These are phyloP conservation scores for Lates calcarifer DNA, from an alignment of 2,113 vertebrate genomes.

Conservation along the genomic window DNA sequence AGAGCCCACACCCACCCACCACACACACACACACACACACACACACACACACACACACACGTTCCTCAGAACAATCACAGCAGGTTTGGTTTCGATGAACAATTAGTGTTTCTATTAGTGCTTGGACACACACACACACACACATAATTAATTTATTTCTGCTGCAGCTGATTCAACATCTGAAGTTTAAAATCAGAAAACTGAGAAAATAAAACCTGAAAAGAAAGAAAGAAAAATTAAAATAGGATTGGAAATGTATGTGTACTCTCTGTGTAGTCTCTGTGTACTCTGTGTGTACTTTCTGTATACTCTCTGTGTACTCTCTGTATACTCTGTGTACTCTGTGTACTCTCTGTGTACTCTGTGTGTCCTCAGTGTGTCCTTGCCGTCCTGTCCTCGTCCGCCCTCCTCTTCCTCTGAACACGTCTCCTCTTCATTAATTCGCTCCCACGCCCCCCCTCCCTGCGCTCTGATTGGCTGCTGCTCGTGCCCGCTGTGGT, in stretches of 20 bases:
- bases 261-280: too few species aligned
- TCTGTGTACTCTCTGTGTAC: too few species aligned
- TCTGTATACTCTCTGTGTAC: too few species aligned
- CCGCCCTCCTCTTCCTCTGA: background rate
- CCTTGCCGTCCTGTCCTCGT: conserved; percentile 15
- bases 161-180: background rate
- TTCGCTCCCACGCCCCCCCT: conserved; percentile 53
- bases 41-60: too few species aligned
- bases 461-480: too few species aligned
- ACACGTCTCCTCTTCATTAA: conserved; percentile 45
- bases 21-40: background rate
- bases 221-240: too few species aligned
- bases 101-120: conserved; percentile 43
- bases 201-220: too few species aligned
- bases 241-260: too few species aligned
- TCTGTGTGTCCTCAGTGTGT: background rate
- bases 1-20: background rate
- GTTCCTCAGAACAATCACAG: conserved; percentile 12
- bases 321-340: too few species aligned
- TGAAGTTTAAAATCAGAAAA: too few species aligned
- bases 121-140: conserved; percentile 32
- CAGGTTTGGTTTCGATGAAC: conserved; percentile 35
- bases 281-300: too few species aligned
- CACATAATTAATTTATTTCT: conserved; percentile 15
- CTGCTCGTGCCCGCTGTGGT: conserved; percentile 49